Percentiles rank a stretch among this genome's conserved stretches.
Conservation (phyloP, 2,113 vertebrate genomes). For the Aramus guarauna region DNA sequence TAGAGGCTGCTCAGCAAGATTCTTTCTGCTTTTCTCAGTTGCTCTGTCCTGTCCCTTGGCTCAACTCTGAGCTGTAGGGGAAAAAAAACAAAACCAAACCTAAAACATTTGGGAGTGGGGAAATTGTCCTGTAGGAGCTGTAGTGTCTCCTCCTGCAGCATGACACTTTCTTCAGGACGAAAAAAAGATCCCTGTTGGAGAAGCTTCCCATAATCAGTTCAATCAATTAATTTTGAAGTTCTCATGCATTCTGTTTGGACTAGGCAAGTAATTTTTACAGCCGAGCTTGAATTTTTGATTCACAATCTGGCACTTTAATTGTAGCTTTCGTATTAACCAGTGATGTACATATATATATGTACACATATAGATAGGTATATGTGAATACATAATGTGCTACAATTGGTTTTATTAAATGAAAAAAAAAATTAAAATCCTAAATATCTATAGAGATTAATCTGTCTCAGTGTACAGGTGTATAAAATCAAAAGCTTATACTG, state of each 20-base stretch:
- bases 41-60: not conserved
- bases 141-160: not conserved
- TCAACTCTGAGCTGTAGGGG: not conserved
- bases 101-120: not conserved
- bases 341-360: not conserved
- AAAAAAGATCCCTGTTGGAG: not conserved
- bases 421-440: not conserved
- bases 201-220: not conserved
- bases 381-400: not conserved
- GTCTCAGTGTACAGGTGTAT: not conserved
- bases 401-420: not conserved
- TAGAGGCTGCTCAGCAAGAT: not conserved
- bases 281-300: not conserved
- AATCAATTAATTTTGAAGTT: not conserved
- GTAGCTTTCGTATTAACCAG: not conserved
- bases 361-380: not conserved
- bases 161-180: not conserved
- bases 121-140: not conserved
- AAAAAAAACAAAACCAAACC: not conserved
- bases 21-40: not conserved
- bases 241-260: not conserved
- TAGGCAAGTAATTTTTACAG: not conserved
- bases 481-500: not conserved
- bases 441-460: not conserved
- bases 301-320: not conserved